Base-by-base conservation (phyloP, 1,140 invertebrate species). In the Platyscapa corneri region DNA sequence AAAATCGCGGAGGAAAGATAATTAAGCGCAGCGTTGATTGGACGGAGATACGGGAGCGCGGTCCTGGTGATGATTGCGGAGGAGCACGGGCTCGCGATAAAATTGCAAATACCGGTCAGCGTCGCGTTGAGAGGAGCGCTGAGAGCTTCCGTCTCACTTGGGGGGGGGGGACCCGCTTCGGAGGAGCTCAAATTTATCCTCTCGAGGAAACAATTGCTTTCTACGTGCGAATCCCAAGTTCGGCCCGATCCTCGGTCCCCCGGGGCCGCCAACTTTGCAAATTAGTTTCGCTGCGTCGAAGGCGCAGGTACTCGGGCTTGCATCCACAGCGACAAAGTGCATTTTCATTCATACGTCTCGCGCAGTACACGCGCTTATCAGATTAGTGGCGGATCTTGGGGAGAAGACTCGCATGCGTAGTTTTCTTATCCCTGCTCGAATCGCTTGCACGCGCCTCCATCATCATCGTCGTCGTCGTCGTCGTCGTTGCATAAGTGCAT, bases 351-450 rank as follows among this genome's bases (percentile, higher is more conserved):
- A 85, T 64, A 70, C 32, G 60, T 14, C 42, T 49, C 16, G 83
- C 42, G 20, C 20, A 39, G 37, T 67, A 46, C n/a, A 37, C 37
- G 18, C 74, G 37, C 67, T 80, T 81, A 85, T 80, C 83, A 81
- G 83, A 85, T 85, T 75, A 80, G 67, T 67, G 77, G 56, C 27
- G 49, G 74, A 32, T 23, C 76, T 53, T 34, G 34, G 30, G n/a
- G 18, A 27, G 10, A n/a, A 12, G 32, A 72, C n/a, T 14, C 18
- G 32, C 32, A 27, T 16, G 67, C 56, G 10, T 14, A 27, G 27
- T 60, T 27, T 88, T 84, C 89, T 89, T 90, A 90, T 89, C 89
- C 89, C 67, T 80, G 83, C 86, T 87, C 87, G 88, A 89, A 90
- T 89, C 88, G 85, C 65, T 37, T 14, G 12, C 6, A 5, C 65